Base-by-base conservation (phyloP, 1,140 invertebrate species). In the Coelopa frigida region DNA sequence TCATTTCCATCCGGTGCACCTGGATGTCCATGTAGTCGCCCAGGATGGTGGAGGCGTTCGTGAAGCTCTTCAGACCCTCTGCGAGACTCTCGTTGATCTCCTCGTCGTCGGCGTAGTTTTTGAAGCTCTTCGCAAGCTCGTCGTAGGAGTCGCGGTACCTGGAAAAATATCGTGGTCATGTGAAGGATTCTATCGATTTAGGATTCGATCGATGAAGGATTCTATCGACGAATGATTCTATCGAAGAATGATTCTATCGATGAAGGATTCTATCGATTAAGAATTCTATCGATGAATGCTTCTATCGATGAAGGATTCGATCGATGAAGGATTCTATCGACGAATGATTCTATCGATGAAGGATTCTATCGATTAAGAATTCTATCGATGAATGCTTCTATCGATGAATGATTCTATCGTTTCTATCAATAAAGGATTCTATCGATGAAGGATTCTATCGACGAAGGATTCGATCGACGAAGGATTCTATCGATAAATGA, bases 11-110 rank as follows among this genome's bases (percentile, higher is more conserved):
- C 20, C 81, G 74, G 52, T 83, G 78, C 8, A 85, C 78, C 63
- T 81, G 72, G 3, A 78, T 74, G 61, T 87, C 82, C 55, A 80
- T 76, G 52, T 84, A 85, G 69, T 83, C 81, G 32, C 81, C 78
- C 37, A 85, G 73, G 12, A 78, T 75, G n/a, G 76, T 79, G 4
- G 85, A 61, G 2, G 77, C 79, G 35, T 75, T 73, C 2, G 81
- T 78, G 48, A 85, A 76, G 58, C 80, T 80, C 20, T 74, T 72
- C 5, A 86, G 60, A 8, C 79, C 79, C 3, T 65, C 59, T 43
- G 75, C 77, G 10, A 83, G 56, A 2, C 81, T 82, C 59, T 80
- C 80, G 61, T 85, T 85, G 21, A 85, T 76, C 38, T 75, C 73
- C 69, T 87, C 84, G 6, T 75, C 74, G 46, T 82, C 77, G 0